Conservation (phyloP, 2,888 invertebrate genomes). For the Drosophila emarginata region DNA sequence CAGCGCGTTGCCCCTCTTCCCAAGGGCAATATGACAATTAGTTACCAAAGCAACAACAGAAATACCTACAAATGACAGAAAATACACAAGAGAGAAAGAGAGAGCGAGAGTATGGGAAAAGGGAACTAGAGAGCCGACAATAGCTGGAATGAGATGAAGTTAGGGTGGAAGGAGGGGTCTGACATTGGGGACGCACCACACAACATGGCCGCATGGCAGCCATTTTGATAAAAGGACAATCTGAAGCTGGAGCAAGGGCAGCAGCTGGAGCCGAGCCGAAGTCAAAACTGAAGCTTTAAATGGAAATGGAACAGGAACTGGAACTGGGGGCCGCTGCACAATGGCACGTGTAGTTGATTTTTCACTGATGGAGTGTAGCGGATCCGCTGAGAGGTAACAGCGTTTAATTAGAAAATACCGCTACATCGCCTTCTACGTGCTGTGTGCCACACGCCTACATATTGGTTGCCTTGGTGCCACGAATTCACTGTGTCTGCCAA, state of each 20-base stretch:
- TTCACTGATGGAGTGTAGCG: conserved; percentile 32
- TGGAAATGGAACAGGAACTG: conserved; percentile 17
- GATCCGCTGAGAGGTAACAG: conserved; percentile 21
- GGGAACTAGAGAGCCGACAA: neutral
- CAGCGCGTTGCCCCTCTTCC: conserved; percentile 57
- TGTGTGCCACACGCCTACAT: conserved; percentile 3
- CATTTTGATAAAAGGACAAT: conserved; percentile 67
- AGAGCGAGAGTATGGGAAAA: neutral
- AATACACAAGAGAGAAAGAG: conserved; percentile 58
- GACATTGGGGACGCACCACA: conserved; percentile 46
- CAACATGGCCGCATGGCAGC: conserved; percentile 64
- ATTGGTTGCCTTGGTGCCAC: conserved; percentile 33
- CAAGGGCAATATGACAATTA: conserved; percentile 73
- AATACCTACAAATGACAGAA: conserved; percentile 75
- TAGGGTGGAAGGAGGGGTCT: too few relatives aligned
- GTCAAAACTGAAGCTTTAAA: conserved; percentile 19
- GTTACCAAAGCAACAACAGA: conserved; percentile 75
- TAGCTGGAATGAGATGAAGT: neutral
- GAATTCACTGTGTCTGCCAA: conserved; percentile 54
- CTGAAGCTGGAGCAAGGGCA: conserved; percentile 42
- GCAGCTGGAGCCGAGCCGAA: neutral
- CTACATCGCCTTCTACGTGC: conserved; percentile 66
- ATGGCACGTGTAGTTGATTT: conserved; percentile 66
- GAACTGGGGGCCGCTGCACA: conserved; percentile 16
- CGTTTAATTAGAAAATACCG: conserved; percentile 74